These are phyloP conservation scores for Bubalus kerabau DNA, from an alignment of 2,113 vertebrate species.

Conservation along the genomic window DNA sequence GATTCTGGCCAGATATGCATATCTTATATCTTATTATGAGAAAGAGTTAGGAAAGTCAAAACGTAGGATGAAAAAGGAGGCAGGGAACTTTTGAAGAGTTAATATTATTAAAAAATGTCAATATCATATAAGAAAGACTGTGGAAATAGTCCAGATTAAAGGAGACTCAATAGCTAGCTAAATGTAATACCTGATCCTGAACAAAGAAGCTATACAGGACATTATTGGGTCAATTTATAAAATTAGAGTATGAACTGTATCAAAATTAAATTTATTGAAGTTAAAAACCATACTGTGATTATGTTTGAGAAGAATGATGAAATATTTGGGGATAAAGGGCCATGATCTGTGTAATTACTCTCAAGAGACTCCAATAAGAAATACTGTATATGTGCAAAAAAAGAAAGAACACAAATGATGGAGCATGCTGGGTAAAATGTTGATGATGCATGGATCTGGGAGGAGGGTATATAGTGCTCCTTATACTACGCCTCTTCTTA, in stretches of 20 bases:
- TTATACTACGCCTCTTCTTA: not conserved
- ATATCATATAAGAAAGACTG: not conserved
- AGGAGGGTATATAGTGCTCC: not conserved
- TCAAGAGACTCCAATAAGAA: not conserved
- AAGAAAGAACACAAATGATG: not conserved
- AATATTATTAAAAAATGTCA: not conserved
- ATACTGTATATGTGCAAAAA: not conserved
- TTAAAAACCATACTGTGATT: not conserved
- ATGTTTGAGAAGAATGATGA: not conserved
- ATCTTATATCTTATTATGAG: not conserved
- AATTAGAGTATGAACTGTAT: not conserved
- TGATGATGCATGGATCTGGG: not conserved
- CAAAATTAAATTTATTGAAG: not conserved
- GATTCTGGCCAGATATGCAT: not conserved
- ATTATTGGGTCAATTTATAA: not conserved
- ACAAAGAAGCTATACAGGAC: not conserved
- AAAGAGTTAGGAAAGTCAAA: not conserved
- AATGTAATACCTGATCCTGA: not conserved
- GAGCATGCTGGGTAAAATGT: not conserved
- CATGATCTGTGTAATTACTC: not conserved
- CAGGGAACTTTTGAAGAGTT: not conserved
- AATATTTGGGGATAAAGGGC: not conserved
- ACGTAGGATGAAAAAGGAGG: not conserved
- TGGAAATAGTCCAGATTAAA: not conserved
- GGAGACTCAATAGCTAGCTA: not conserved